Percentiles rank a stretch among this genome's conserved stretches.
These are phyloP conservation scores for Epirrhoe tristata DNA, from an alignment of 2,888 invertebrate genomes.

Conservation along the genomic window DNA sequence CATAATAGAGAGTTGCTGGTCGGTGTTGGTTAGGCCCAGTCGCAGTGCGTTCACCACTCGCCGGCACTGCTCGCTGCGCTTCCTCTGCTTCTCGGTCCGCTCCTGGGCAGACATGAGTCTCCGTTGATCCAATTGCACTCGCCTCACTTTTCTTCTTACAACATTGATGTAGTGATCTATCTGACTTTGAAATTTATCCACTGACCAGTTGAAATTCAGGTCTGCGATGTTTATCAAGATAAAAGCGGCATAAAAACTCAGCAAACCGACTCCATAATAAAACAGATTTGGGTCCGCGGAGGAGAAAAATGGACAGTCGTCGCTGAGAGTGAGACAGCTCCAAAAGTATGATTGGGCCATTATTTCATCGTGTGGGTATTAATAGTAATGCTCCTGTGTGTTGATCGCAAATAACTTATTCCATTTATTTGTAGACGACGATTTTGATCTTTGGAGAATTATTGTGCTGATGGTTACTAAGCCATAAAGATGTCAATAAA, in stretches of 20 bases:
- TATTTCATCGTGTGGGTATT: conserved; percentile 19
- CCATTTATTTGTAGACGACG: conserved; percentile 40
- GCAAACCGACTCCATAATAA: conserved; percentile 63
- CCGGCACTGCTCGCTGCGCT: conserved; percentile 57
- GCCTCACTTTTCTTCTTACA: conserved; percentile 63
- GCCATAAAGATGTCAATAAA: neutral
- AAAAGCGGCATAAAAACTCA: conserved; percentile 61
- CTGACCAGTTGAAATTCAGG: conserved; percentile 67
- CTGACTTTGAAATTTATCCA: conserved; percentile 63
- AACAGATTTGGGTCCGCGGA: conserved; percentile 61
- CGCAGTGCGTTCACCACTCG: conserved; percentile 60
- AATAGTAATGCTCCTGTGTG: conserved; percentile 4
- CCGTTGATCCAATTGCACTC: conserved; percentile 62
- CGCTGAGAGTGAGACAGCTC: conserved; percentile 65
- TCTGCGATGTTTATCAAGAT: conserved; percentile 63
- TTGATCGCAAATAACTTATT: conserved; percentile 30
- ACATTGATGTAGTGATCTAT: conserved; percentile 64
- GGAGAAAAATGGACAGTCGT: conserved; percentile 68
- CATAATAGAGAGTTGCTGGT: conserved; percentile 44
- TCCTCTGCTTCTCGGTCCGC: conserved; percentile 63
- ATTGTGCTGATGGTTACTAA: neutral
- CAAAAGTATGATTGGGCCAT: conserved; percentile 66
- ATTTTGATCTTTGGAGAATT: neutral
- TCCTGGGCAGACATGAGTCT: conserved; percentile 63
- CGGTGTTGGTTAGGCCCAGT: conserved; percentile 45